Evolutionary conservation across 2,797 vertebrate genomes (phyloP).

Genomic region (Phrynocephalus vlangalii): DNA sequence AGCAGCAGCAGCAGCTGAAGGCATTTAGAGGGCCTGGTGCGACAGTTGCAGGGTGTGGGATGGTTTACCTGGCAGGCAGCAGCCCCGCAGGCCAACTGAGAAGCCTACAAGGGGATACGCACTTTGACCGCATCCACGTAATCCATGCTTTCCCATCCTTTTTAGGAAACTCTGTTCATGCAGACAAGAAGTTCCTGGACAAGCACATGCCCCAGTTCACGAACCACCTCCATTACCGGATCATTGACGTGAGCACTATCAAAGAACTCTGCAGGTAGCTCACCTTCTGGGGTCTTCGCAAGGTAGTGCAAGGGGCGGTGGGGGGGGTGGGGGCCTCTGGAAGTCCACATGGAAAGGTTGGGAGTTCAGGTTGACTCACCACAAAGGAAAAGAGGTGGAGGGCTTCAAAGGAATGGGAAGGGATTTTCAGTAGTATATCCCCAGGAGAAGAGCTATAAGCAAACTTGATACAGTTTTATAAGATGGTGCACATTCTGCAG

Average conservation of each 20-base stretch:
- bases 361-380: not conserved
- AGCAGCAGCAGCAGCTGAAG: too few species aligned
- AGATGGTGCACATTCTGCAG: too few species aligned
- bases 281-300: not conserved
- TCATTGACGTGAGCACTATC: conserved; percentile 96
- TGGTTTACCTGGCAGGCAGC: not conserved
- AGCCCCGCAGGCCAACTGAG: not conserved
- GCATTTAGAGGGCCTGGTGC: not conserved
- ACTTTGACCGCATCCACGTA: not conserved
- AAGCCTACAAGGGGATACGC: not conserved
- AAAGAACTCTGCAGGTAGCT: conserved; percentile 95
- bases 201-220: conserved; percentile 99
- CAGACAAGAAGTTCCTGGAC: conserved; percentile 96
- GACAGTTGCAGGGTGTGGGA: not conserved
- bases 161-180: conserved; percentile 96
- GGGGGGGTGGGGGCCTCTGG: too few species aligned
- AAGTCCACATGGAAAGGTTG: not conserved
- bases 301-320: accelerated
- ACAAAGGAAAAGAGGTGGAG: accelerated
- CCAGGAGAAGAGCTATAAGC: too few species aligned
- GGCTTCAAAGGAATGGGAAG: not conserved
- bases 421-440: not conserved
- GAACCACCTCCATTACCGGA: conserved; percentile 96
- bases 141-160: conserved; percentile 61
- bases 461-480: too few species aligned